phyloP scores from a whole-genome alignment of 2,888 invertebrate species.

The Lysandra bellargus region DNA sequence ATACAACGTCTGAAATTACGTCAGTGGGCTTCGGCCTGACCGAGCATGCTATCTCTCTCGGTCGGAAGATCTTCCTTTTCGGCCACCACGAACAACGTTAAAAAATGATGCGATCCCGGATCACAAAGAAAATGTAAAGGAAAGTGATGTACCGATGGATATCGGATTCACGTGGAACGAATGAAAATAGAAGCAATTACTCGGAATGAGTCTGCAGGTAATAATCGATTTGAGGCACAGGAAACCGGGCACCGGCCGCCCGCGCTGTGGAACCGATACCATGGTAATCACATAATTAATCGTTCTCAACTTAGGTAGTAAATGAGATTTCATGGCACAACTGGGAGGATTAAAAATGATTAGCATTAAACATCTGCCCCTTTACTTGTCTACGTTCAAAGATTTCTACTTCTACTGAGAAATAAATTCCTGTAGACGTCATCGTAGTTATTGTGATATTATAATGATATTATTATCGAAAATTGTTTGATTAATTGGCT shows the following conservation, averaged over 20 bases:
- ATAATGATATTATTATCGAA: too few relatives aligned
- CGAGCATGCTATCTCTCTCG: too few relatives aligned
- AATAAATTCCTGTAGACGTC: not conserved
- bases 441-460: too few relatives aligned
- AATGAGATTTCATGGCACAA: constrained; percentile 52
- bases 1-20: too few relatives aligned
- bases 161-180: constrained; percentile 38
- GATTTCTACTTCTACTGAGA: not conserved
- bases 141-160: constrained; percentile 24
- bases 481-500: too few relatives aligned
- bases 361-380: not conserved
- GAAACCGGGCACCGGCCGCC: constrained; percentile 53
- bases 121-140: constrained; percentile 12
- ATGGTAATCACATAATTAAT: constrained; percentile 76
- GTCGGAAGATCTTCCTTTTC: too few relatives aligned
- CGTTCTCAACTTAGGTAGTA: constrained; percentile 54
- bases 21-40: too few relatives aligned
- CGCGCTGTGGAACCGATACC: constrained; percentile 68
- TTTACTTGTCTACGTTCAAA: not conserved
- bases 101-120: not conserved
- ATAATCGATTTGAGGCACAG: constrained; percentile 67
- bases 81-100: too few relatives aligned
- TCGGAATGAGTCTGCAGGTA: constrained; percentile 70
- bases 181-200: constrained; percentile 61
- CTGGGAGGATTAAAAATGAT: not conserved